Percentiles rank a stretch among this genome's conserved stretches.
Evolutionary conservation across 2,888 invertebrate genomes (phyloP).

Genomic region (Watsonalla cultraria): DNA sequence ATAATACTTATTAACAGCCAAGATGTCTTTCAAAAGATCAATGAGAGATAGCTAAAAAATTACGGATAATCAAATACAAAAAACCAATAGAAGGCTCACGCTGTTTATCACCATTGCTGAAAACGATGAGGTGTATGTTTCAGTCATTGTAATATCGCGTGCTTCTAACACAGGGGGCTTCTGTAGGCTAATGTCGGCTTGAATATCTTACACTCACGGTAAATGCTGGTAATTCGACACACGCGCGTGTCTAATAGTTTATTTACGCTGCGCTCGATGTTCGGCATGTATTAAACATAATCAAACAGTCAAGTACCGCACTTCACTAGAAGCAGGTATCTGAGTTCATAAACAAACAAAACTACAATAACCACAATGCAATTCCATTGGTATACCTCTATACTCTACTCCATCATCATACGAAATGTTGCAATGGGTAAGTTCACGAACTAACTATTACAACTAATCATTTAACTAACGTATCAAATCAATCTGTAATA

Average conservation of each 20-base stretch:
- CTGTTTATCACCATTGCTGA: no score
- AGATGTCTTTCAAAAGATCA: no score
- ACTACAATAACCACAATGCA: neutral
- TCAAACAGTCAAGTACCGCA: neutral
- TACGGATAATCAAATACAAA: no score
- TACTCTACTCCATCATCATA: neutral
- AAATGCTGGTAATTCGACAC: constrained; percentile 8
- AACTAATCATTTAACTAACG: neutral
- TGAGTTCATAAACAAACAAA: neutral
- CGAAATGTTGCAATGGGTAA: neutral
- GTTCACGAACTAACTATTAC: neutral
- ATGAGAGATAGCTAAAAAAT: no score
- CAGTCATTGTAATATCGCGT: no score
- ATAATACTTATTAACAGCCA: no score
- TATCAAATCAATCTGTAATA: no score
- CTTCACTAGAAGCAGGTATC: neutral
- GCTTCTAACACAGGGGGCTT: no score
- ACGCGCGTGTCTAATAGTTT: constrained; percentile 26
- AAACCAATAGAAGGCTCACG: no score
- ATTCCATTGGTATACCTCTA: neutral
- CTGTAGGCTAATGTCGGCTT: no score
- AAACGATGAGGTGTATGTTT: no score
- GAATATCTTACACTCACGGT: neutral
- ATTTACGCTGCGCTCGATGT: constrained; percentile 9
- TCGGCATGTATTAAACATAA: constrained; percentile 3